Base-by-base conservation (phyloP, 2,888 invertebrate genomes). In the Nomada lathburiana region DNA sequence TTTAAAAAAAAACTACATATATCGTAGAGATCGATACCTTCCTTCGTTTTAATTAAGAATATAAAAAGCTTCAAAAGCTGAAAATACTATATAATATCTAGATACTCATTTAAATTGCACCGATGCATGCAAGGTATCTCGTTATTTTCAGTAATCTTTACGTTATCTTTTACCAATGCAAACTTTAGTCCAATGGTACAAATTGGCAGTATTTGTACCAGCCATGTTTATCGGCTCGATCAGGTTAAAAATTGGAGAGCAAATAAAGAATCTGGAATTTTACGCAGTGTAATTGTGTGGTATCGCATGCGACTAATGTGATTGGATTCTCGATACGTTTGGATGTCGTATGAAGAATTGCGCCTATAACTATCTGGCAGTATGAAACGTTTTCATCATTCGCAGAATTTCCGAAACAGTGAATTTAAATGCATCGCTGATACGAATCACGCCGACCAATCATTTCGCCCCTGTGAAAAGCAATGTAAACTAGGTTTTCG, bases 381-480 rank as follows among this genome's bases (percentile, higher is more conserved):
- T 64, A 76, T 23, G 63, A 64, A 76, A 76, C 64, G 64, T 76
- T 76, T 79, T 69, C 59, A 70, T 79, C 69, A 52, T 63, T 76
- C 13, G 13, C 50, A 52, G 50, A 69, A 76, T 76, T 69, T 64
- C 23, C 69, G 36, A 69, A 78, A 77, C 29, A 63, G 47, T 76
- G 68, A 68, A 78, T 78, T 63, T 62, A 68, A 75, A 76, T 57
- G 47, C 42, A 26, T 20, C 23, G 36, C 55, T 68, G 78, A 78
- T 78, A 63, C 29, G 57, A 69, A 75, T 69, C 63, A 50, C 20
- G 18, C 4, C 68, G 18, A 76, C 68, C 63, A 76, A 74, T 77
- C 65, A 60, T 59, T 65, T 53, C 42, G 29, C 23, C 70, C 74
- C 60, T 26, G 50, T 53, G 10, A 2, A 44, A 60, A 47, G 44